Conservation (phyloP, 2,797 vertebrate species). For the Geotria australis region DNA sequence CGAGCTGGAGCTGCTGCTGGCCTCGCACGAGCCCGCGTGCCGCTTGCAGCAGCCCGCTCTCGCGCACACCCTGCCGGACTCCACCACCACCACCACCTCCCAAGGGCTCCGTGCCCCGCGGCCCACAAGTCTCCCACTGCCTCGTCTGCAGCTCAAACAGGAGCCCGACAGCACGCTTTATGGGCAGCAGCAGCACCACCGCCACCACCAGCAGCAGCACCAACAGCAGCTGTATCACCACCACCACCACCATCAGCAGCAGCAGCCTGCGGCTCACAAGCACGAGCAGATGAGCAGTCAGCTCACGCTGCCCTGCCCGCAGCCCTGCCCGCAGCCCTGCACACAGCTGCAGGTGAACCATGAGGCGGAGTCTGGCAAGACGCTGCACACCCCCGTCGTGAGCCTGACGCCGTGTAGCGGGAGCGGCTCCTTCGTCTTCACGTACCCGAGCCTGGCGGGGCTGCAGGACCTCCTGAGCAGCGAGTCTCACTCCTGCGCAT, state of each 20-base stretch:
- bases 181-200: too few relatives aligned
- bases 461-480: neutral
- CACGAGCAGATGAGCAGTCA: too few relatives aligned
- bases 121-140: neutral
- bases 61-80: neutral
- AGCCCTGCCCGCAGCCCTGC: too few relatives aligned
- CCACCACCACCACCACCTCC: neutral
- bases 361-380: neutral
- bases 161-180: neutral
- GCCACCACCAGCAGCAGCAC: neutral
- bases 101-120: neutral
- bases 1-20: neutral
- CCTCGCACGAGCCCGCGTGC: neutral
- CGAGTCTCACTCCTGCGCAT: too few relatives aligned
- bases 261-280: neutral
- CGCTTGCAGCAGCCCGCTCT: constrained; percentile 17
- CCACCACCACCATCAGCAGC: neutral
- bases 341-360: neutral
- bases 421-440: neutral
- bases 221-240: too few relatives aligned
- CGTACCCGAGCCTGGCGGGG: neutral
- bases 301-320: too few relatives aligned
- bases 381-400: neutral
- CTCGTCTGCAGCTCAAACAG: neutral
- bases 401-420: neutral